phyloP scores from a whole-genome alignment of 37 sponge, comb jelly and placozoan genomes.

The Axinella damicornis region DNA sequence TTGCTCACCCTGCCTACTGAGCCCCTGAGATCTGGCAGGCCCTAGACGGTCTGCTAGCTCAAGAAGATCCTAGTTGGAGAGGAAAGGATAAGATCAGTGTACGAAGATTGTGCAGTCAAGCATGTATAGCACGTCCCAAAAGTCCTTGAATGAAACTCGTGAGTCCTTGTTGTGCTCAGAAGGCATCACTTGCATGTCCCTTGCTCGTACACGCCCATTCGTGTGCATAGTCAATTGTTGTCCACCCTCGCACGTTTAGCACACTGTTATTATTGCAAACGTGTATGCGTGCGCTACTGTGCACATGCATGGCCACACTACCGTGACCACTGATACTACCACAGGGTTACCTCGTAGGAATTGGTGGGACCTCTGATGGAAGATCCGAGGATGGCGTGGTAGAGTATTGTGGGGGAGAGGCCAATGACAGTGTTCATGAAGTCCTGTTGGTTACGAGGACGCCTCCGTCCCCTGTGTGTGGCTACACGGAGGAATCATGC shows the following conservation, averaged over 20 bases:
- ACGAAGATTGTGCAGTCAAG: too few species aligned
- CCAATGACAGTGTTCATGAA: neutral
- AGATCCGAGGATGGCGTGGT: neutral
- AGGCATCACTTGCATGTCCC: too few species aligned
- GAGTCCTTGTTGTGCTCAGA: too few species aligned
- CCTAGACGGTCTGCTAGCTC: constrained; percentile 72
- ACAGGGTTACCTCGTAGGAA: too few species aligned
- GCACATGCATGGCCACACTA: neutral
- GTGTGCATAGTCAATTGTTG: too few species aligned
- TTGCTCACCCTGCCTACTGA: constrained; percentile 40
- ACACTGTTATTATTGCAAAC: too few species aligned
- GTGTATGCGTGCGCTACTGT: too few species aligned
- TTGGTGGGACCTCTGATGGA: neutral
- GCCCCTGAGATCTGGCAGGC: constrained; percentile 63
- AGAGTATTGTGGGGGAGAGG: neutral
- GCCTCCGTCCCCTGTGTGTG: neutral
- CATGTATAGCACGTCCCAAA: too few species aligned
- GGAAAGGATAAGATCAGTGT: too few species aligned
- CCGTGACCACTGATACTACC: neutral
- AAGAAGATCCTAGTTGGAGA: constrained; percentile 35
- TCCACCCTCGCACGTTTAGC: too few species aligned
- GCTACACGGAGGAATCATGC: constrained; percentile 15
- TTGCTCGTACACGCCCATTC: too few species aligned
- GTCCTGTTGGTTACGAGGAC: neutral
- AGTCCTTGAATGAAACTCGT: too few species aligned